phyloP scores from a whole-genome alignment of 1,140 invertebrate species.

The Drosophila lacertosa region DNA sequence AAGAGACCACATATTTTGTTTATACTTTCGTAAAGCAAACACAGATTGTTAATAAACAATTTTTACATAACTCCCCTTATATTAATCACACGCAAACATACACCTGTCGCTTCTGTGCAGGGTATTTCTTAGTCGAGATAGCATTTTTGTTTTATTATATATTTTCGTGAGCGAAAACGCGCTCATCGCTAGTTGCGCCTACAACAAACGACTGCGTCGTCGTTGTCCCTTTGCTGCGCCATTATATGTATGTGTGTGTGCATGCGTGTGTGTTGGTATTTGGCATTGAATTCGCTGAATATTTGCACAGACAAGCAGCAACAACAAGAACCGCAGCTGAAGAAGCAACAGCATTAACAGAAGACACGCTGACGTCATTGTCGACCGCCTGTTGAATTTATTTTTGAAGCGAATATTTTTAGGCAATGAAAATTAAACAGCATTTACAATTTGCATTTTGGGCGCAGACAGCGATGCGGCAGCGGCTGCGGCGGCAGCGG shows the following conservation, averaged over 20 bases:
- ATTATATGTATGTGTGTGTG: conserved; percentile 19
- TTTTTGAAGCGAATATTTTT: conserved; percentile 39
- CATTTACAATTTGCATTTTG: conserved; percentile 47
- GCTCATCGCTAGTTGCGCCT: conserved; percentile 21
- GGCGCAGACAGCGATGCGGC: conserved; percentile 43
- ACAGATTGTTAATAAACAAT: too few species aligned
- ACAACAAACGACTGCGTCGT: background rate
- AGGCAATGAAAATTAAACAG: conserved; percentile 33
- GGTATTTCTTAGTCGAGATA: too few species aligned
- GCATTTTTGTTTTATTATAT: background rate
- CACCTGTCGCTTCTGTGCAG: too few species aligned
- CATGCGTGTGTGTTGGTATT: conserved; percentile 40
- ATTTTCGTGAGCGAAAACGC: conserved; percentile 5
- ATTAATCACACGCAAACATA: too few species aligned
- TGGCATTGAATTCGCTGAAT: conserved; percentile 74
- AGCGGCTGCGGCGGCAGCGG: conserved; percentile 28
- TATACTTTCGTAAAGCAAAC: too few species aligned
- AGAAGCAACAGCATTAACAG: conserved; percentile 14
- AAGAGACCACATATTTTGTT: too few species aligned
- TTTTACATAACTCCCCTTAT: too few species aligned
- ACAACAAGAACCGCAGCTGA: conserved; percentile 4
- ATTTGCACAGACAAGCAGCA: conserved; percentile 41
- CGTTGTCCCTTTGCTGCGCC: conserved; percentile 22
- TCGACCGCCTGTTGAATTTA: conserved; percentile 34
- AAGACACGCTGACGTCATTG: conserved; percentile 42